Percentiles rank a stretch among this genome's conserved stretches.
phyloP scores from a whole-genome alignment of 1,140 invertebrate genomes.

The Rhagoletis zephyria region DNA sequence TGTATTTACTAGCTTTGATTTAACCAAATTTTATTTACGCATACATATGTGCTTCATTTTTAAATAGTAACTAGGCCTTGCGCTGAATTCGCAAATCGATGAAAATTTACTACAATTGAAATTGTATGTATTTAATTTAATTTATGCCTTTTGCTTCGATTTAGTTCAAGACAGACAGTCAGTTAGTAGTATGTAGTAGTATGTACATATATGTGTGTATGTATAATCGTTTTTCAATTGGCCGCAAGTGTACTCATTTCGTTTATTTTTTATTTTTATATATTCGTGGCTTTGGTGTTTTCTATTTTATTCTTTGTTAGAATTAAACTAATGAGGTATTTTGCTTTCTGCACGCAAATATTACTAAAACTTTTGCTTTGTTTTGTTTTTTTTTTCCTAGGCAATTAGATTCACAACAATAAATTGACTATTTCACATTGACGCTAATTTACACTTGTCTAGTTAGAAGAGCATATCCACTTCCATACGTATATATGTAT shows the following conservation, averaged over 20 bases:
- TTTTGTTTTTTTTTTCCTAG: neutral
- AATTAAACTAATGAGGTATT: slow-evolving; percentile 40
- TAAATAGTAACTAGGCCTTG: slow-evolving; percentile 9
- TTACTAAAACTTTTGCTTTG: neutral
- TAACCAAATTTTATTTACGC: neutral
- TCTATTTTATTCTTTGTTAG: neutral
- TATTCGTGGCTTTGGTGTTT: neutral
- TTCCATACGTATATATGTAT: neutral
- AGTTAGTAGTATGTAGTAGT: neutral
- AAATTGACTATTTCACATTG: slow-evolving; percentile 35
- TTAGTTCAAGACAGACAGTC: slow-evolving; percentile 3
- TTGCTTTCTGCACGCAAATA: slow-evolving; percentile 33
- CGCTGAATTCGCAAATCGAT: slow-evolving; percentile 7
- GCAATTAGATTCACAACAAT: slow-evolving; percentile 31
- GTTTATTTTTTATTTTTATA: neutral
- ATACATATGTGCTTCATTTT: neutral
- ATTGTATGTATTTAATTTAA: neutral
- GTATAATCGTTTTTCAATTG: neutral
- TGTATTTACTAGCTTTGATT: neutral
- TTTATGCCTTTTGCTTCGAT: neutral
- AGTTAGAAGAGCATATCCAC: neutral
- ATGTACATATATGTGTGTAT: no score
- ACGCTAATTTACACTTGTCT: slow-evolving; percentile 14
- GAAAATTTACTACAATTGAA: neutral
- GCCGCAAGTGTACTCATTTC: neutral